Conservation (phyloP, 2,888 invertebrate species). For the Romanomermis culicivorax region DNA sequence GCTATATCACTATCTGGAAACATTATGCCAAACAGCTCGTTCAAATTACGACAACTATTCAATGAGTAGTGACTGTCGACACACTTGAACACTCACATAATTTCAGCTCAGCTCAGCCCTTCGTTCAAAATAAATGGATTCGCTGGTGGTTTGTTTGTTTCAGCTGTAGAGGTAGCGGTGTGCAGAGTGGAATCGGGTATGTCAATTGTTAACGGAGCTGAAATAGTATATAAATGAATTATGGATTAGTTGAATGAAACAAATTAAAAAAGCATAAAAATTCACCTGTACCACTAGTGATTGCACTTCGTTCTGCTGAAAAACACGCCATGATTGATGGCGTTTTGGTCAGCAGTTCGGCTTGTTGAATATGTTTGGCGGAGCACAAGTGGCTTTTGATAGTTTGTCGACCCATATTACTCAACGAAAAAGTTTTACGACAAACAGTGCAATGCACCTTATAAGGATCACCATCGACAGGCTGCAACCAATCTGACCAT, state of each 20-base stretch:
- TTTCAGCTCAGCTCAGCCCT: conserved; percentile 13
- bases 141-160: background rate
- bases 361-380: background rate
- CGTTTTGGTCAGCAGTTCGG: background rate
- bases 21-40: conserved; percentile 13
- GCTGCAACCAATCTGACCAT: background rate
- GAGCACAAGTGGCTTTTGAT: background rate
- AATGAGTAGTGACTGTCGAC: conserved; percentile 11
- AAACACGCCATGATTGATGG: background rate
- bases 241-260: too few relatives aligned
- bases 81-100: conserved; percentile 13
- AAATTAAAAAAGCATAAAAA: too few relatives aligned
- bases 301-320: background rate
- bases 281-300: too few relatives aligned
- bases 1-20: conserved; percentile 11
- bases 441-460: conserved; percentile 4
- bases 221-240: too few relatives aligned
- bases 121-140: conserved; percentile 5
- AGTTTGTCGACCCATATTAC: background rate
- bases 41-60: conserved; percentile 10
- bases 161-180: background rate
- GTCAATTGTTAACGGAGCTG: background rate
- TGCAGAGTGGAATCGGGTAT: background rate
- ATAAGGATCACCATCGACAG: background rate
- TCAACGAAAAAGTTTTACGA: background rate